Base-by-base conservation (phyloP, 2,888 invertebrate species). In the Diarsia rubi region DNA sequence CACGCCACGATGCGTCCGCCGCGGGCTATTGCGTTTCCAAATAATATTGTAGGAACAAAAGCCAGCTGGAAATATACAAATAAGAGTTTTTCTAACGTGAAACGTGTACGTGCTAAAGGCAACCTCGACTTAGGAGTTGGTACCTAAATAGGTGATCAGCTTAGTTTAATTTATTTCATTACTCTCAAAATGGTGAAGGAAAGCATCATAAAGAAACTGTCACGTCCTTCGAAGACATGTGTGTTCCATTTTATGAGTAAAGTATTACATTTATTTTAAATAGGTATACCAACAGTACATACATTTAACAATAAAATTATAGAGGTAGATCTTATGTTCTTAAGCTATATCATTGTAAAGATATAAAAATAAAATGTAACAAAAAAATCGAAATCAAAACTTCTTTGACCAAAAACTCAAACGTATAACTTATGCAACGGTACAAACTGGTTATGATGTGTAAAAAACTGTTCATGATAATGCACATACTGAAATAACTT, bases 11-110 rank as follows among this genome's bases (percentile, higher is more conserved):
- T 68, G 68, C 73, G 24, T 45, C 64, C 42, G 62, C 69, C 69
- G 63, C 69, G 69, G 76, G 69, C 69, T 57, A 57, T 78, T 76
- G 76, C 63, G 54, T 49, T 63, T 8, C 47, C 42, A 64, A 77
- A 77, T 76, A 69, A 77, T 76, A 57, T 77, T 49, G 63, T 19
- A 31, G 42, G 42, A 37, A 57, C 37, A 62, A 76, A 75, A 75
- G 27, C 66, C 19, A 21, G n/a, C 3, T 42, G 21, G 31, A 24
- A 69, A 69, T 77, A 57, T 44, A 49, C 24, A 14, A 70, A 63
- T 16, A 49, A 21, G 14, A 27, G 12, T 49, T 69, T 31, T 60
- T 60, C 9, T 19, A 59, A 59, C 21, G 12, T 19, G 27, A n/a
- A 59, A 69, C 8, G n/a, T n/a, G n/a, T n/a, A n/a, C 6, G 16